Conservation (phyloP, 1,140 invertebrate genomes). For the Acromyrmex heyeri region DNA sequence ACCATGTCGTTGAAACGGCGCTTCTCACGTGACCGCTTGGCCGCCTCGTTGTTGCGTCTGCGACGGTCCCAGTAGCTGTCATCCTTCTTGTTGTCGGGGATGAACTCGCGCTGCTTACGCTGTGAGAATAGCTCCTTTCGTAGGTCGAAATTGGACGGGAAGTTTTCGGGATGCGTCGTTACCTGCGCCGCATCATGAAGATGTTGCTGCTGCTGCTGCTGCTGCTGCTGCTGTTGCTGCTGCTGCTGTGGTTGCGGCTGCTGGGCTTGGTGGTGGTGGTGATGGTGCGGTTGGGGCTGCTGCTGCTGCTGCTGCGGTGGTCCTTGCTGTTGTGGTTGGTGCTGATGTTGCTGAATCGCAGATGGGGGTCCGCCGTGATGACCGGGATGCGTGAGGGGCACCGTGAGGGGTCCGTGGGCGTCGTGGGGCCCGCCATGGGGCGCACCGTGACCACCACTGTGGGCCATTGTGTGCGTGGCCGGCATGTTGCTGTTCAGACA, state of each 20-base stretch:
- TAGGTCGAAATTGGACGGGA: conserved; percentile 86
- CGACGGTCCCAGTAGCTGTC: conserved; percentile 98
- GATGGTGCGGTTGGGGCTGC: conserved; percentile 74
- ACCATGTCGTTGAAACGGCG: conserved; percentile 98
- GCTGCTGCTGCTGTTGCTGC: conserved; percentile 74
- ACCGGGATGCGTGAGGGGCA: conserved; percentile 82
- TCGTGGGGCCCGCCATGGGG: conserved; percentile 79
- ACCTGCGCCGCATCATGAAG: conserved; percentile 75
- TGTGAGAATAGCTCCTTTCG: conserved; percentile 94
- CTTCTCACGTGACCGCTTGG: conserved; percentile 97
- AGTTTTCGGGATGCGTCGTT: conserved; percentile 79
- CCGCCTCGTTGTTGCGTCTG: conserved; percentile 98
- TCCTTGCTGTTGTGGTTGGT: conserved; percentile 71
- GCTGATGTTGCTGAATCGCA: conserved; percentile 77
- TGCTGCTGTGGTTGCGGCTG: conserved; percentile 76
- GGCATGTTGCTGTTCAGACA: conserved; percentile 88
- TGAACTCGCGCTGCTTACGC: conserved; percentile 98
- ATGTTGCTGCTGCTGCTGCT: conserved; percentile 74
- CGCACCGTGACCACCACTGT: conserved; percentile 81
- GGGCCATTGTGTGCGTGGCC: conserved; percentile 86
- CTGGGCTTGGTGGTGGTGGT: conserved; percentile 71
- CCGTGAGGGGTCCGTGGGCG: conserved; percentile 74
- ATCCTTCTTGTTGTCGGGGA: conserved; percentile 98
- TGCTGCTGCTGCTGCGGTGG: conserved; percentile 67
- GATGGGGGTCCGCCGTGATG: conserved; percentile 84